Base-by-base conservation (phyloP, 1,140 invertebrate species). In the Drosophila repletoides region DNA sequence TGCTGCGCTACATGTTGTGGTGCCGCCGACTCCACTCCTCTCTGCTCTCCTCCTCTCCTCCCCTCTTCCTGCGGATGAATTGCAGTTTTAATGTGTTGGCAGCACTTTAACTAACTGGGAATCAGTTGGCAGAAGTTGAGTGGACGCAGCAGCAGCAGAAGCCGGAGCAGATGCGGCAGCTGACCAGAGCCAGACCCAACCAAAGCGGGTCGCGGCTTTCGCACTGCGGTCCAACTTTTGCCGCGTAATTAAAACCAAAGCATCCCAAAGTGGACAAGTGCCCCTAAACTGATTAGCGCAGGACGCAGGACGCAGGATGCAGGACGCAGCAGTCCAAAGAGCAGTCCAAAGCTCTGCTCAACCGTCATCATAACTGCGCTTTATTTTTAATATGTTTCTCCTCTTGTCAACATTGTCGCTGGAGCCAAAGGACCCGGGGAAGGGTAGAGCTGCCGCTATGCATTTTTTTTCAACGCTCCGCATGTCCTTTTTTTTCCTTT, bases 241-340 rank as follows among this genome's bases (percentile, higher is more conserved):
- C 71, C 80, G 81, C 81, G 80, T 84, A 84, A 84, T 84, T 84
- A 84, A 84, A 84, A 84, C 75, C 80, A 84, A 84, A 87, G 80
- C 81, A 84, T 72, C 31, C 75, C 81, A 87, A 77, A 76, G 80
- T 87, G 81, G 59, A 84, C 81, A 80, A 76, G 75, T 76, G 80
- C 80, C 80, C 72, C 70, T 72, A 72, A 84, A 84, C 79, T 84
- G 79, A 83, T 83, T 83, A 83, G 70, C 74, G 80, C 80, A 53
- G n/a, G n/a, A n/a, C n/a, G n/a, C n/a, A n/a, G n/a, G n/a, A 72
- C 71, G 71, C 70, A 53, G 26, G 9, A 22, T 5, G 12, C 28
- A 12, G 12, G 10, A 26, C 24, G 33, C 33, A 36, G 33, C 33
- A 29, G 24, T 46, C 22, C 29, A 12, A 2, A 58, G n/a, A n/a